phyloP scores from a whole-genome alignment of 2,888 invertebrate genomes.

The Taphrorychus bicolor region DNA sequence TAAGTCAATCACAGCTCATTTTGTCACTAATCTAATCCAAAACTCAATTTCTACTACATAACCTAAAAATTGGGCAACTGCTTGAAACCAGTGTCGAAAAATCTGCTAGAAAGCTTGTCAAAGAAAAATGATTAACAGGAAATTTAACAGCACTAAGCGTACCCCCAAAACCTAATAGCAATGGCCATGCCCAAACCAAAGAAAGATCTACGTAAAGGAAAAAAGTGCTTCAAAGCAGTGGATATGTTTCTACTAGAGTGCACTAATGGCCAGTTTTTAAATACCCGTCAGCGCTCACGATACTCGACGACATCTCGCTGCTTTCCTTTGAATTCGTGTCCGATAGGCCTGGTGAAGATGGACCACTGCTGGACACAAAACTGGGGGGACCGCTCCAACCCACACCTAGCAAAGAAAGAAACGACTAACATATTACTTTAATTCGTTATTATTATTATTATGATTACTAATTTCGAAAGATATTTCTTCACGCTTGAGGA shows the following conservation, averaged over 20 bases:
- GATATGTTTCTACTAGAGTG: neutral
- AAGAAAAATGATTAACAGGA: neutral
- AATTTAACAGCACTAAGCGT: neutral
- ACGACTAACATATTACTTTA: too few relatives aligned
- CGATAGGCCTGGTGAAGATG: conserved; percentile 77
- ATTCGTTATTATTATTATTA: too few relatives aligned
- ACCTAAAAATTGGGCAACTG: too few relatives aligned
- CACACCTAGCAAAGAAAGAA: too few relatives aligned
- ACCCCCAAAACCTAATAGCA: neutral
- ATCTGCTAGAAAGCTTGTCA: too few relatives aligned
- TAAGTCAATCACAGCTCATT: too few relatives aligned
- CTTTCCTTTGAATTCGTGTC: conserved; percentile 68
- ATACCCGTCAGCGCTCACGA: conserved; percentile 71
- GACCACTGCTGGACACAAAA: conserved; percentile 79
- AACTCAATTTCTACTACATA: too few relatives aligned
- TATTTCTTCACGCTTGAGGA: too few relatives aligned
- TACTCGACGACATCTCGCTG: conserved; percentile 68
- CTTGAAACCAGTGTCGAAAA: too few relatives aligned
- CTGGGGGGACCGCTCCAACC: conserved; percentile 91
- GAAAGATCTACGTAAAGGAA: neutral
- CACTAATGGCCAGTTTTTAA: conserved; percentile 41
- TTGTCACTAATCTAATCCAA: too few relatives aligned
- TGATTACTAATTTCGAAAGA: too few relatives aligned
- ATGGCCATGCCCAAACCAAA: neutral
- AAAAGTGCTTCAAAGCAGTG: conserved; percentile 3